Conservation (phyloP, 2,888 invertebrate genomes). For the Gibbula magus region DNA sequence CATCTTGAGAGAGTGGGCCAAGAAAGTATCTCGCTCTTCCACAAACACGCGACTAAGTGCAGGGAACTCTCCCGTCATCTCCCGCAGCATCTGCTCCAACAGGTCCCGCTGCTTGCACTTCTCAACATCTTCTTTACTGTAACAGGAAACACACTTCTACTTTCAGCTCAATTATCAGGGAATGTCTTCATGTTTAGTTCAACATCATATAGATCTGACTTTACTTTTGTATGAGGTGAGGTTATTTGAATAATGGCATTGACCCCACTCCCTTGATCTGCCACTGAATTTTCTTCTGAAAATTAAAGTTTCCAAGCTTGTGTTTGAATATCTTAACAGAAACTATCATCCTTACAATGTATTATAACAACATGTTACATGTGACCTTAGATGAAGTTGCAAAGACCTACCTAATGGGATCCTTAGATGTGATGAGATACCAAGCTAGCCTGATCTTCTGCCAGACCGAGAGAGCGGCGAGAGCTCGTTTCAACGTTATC, state of each 20-base stretch:
- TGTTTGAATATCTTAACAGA: too few species aligned
- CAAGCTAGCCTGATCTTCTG: constrained; percentile 91
- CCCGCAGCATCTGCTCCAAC: constrained; percentile 91
- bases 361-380: too few species aligned
- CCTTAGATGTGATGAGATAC: constrained; percentile 88
- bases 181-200: too few species aligned
- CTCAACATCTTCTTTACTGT: constrained; percentile 93
- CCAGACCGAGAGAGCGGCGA: constrained; percentile 89
- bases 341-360: too few species aligned
- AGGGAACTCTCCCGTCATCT: constrained; percentile 95
- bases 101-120: constrained; percentile 93
- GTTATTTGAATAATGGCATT: too few species aligned
- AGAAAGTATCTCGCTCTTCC: constrained; percentile 91
- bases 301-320: too few species aligned
- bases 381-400: too few species aligned
- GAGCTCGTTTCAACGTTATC: constrained; percentile 91
- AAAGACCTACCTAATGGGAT: constrained; percentile 82
- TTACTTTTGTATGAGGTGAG: too few species aligned
- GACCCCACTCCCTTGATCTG: too few species aligned
- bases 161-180: not conserved
- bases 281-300: too few species aligned
- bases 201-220: too few species aligned
- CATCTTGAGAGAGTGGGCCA: constrained; percentile 90
- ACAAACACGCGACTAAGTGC: constrained; percentile 93
- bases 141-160: not conserved